These are phyloP conservation scores for Irena cyanogastra DNA, from an alignment of 2,113 vertebrate genomes.

Conservation along the genomic window DNA sequence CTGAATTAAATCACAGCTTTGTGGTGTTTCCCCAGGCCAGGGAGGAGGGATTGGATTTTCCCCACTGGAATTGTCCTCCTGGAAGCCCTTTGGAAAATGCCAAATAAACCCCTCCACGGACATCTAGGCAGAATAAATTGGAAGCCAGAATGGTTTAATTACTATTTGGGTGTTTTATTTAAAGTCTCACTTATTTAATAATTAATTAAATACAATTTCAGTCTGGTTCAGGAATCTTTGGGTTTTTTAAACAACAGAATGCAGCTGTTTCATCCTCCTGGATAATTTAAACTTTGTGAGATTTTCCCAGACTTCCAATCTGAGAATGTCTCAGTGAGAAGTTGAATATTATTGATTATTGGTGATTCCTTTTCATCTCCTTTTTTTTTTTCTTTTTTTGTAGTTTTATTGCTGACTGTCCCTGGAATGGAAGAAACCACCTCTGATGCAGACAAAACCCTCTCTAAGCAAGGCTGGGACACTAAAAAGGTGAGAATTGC, in stretches of 20 bases:
- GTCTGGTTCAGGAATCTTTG: background rate
- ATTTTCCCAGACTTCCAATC: background rate
- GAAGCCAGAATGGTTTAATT: background rate
- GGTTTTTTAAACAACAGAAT: background rate
- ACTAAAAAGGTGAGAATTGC: conserved; percentile 80
- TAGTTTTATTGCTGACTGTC: conserved; percentile 88
- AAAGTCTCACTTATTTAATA: background rate
- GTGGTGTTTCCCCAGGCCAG: background rate
- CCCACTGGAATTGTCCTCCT: accelerated
- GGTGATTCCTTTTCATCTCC: background rate
- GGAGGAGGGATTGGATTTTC: background rate
- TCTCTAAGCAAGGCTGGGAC: conserved; percentile 88
- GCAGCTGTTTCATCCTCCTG: background rate
- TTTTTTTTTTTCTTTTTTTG: accelerated
- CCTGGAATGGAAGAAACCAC: conserved; percentile 88
- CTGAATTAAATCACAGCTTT: background rate
- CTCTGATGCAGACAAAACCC: conserved; percentile 78
- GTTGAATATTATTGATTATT: background rate
- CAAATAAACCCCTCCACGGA: background rate
- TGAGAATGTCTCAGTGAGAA: no score
- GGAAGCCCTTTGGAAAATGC: accelerated
- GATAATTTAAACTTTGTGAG: background rate
- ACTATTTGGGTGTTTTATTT: background rate
- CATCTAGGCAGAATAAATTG: background rate
- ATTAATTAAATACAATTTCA: background rate